Percentiles rank a stretch among this genome's conserved stretches.
Conservation (phyloP, 2,113 vertebrate genomes). For the Ciconia boyciana region DNA sequence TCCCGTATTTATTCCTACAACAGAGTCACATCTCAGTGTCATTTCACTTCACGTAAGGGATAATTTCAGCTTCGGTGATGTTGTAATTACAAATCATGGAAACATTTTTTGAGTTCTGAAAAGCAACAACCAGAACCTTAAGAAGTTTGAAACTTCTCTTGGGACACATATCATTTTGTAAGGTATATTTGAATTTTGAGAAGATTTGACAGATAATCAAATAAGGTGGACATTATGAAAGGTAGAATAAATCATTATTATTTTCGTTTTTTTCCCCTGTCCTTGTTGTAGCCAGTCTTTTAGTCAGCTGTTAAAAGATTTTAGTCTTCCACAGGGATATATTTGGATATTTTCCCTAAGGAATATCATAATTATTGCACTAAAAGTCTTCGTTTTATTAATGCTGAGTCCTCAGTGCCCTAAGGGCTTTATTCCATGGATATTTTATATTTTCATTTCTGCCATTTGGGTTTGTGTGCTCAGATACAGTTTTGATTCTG, state of each 20-base stretch:
- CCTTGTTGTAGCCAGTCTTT: background rate
- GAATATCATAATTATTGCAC: background rate
- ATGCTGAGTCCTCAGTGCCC: background rate
- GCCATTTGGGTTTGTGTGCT: background rate
- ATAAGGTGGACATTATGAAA: background rate
- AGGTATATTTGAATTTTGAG: background rate
- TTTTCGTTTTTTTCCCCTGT: background rate
- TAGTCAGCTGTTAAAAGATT: background rate
- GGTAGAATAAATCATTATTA: background rate
- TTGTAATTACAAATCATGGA: background rate
- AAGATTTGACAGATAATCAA: background rate
- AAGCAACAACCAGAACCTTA: background rate
- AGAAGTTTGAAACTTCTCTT: background rate
- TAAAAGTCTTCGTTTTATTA: background rate
- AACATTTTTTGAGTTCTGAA: background rate
- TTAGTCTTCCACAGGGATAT: background rate
- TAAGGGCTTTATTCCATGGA: background rate
- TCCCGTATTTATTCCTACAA: background rate
- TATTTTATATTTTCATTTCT: background rate
- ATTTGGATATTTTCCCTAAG: background rate
- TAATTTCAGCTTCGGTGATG: background rate
- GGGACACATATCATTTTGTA: background rate
- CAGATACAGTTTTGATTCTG: background rate
- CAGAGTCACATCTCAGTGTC: background rate
- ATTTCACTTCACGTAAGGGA: background rate